These are phyloP conservation scores for Heliconius nattereri DNA, from an alignment of 1,140 invertebrate genomes.

Conservation along the genomic window DNA sequence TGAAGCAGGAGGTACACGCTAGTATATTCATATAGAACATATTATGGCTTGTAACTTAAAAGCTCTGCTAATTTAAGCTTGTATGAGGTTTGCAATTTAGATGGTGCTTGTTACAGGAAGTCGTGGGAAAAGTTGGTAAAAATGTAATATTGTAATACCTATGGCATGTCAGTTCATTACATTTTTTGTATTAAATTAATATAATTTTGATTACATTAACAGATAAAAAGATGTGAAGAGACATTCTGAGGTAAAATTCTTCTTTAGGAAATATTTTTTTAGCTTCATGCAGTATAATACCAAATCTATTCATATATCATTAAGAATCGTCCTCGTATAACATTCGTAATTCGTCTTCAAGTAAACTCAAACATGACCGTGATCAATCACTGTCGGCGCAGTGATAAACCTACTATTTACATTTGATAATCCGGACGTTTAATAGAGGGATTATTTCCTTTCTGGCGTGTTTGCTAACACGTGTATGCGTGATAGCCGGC, in stretches of 20 bases:
- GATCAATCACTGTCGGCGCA: slow-evolving; percentile 45
- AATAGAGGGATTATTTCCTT: slow-evolving; percentile 66
- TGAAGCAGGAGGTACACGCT: too few relatives aligned
- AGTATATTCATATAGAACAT: too few relatives aligned
- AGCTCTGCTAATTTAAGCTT: neutral
- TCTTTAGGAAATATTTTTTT: too few relatives aligned
- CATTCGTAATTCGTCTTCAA: neutral
- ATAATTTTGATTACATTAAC: too few relatives aligned
- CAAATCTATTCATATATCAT: too few relatives aligned
- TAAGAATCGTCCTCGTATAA: neutral
- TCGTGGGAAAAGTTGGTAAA: neutral
- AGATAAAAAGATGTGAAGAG: too few relatives aligned
- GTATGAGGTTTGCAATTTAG: neutral
- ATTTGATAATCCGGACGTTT: slow-evolving; percentile 54
- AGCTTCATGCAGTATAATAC: too few relatives aligned
- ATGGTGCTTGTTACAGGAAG: neutral
- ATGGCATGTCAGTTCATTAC: neutral
- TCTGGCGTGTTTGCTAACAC: slow-evolving; percentile 56
- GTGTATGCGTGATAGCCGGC: slow-evolving; percentile 44
- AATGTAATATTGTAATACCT: neutral
- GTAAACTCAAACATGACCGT: neutral
- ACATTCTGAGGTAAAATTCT: too few relatives aligned
- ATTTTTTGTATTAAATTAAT: too few relatives aligned
- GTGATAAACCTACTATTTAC: slow-evolving; percentile 47
- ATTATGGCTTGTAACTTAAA: neutral